phyloP scores from a whole-genome alignment of 2,113 vertebrate genomes.

The Sylvietta virens region DNA sequence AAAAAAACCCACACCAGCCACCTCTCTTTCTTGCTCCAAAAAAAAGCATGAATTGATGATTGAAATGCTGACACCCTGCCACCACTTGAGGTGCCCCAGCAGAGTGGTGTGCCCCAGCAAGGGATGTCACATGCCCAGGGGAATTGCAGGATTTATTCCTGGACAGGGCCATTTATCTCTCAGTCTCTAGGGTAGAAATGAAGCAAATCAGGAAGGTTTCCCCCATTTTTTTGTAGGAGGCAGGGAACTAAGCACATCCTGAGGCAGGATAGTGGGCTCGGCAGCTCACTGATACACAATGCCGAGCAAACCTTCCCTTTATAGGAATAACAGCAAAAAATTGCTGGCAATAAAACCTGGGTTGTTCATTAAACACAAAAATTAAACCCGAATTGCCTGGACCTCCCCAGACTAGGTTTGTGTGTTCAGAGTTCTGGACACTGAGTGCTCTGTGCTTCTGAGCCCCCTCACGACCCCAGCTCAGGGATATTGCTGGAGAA shows the following conservation, averaged over 20 bases:
- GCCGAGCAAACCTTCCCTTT: not conserved
- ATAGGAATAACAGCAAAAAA: not conserved
- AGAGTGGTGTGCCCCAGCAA: not conserved
- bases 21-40: not conserved
- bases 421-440: not conserved
- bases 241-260: not conserved
- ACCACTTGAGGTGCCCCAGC: not conserved
- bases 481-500: not conserved
- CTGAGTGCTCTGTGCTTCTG: not conserved
- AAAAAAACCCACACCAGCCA: not conserved
- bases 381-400: not conserved
- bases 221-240: not conserved
- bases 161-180: not conserved
- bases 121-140: not conserved
- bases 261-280: fast-evolving
- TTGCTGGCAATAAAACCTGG: not conserved
- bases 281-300: fast-evolving
- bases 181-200: not conserved
- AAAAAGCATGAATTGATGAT: not conserved
- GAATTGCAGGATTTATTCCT: not conserved
- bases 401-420: not conserved
- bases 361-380: not conserved
- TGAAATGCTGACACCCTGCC: not conserved
- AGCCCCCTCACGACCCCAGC: not conserved
- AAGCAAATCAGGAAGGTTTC: not conserved